phyloP scores from a whole-genome alignment of 2,888 invertebrate genomes.

The Lasioglossum villosulum region DNA sequence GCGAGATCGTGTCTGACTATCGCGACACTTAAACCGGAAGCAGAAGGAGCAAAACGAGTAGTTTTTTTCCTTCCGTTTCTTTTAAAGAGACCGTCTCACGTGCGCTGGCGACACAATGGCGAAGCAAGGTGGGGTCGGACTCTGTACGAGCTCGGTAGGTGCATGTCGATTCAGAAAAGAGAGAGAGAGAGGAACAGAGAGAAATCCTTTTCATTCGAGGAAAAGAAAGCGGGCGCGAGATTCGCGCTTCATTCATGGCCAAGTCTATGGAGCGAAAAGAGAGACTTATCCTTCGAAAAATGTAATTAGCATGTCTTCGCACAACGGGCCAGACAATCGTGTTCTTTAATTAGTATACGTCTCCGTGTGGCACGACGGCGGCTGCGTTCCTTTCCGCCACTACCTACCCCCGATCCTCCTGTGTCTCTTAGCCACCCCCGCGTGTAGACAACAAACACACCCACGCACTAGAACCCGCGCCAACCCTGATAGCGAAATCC shows the following conservation, averaged over 20 bases:
- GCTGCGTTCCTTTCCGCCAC: constrained; percentile 45
- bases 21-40: constrained; percentile 13
- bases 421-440: constrained; percentile 37
- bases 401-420: constrained; percentile 8
- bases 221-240: constrained; percentile 72
- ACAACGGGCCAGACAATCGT: constrained; percentile 77
- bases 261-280: constrained; percentile 62
- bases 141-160: constrained; percentile 49
- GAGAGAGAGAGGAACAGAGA: constrained; percentile 45
- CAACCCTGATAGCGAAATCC: constrained; percentile 26
- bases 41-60: constrained; percentile 34
- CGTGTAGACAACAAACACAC: constrained; percentile 33
- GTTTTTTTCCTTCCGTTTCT: constrained; percentile 21
- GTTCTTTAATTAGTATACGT: constrained; percentile 80
- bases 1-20: constrained; percentile 10
- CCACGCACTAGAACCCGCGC: constrained; percentile 8
- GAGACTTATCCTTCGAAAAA: constrained; percentile 79
- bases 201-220: constrained; percentile 65
- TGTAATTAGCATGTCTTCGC: constrained; percentile 83
- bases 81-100: constrained; percentile 36
- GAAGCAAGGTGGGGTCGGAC: constrained; percentile 39
- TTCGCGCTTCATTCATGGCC: constrained; percentile 73
- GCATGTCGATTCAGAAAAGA: constrained; percentile 45
- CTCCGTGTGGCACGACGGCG: constrained; percentile 30
- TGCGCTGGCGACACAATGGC: constrained; percentile 50